phyloP scores from a whole-genome alignment of 2,888 invertebrate genomes.

The Arge pagana region DNA sequence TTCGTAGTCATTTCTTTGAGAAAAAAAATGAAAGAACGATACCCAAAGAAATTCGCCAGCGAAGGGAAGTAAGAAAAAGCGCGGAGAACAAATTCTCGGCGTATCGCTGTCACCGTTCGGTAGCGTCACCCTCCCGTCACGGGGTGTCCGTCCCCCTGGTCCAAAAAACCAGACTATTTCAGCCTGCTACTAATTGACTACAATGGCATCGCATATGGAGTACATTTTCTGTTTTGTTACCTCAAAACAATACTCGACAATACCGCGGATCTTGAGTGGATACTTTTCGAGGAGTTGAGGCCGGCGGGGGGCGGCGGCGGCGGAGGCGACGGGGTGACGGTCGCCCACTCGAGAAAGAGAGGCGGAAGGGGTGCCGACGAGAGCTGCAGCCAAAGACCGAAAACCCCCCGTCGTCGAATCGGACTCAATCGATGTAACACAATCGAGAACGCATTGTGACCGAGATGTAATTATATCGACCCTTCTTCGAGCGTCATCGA shows the following conservation, averaged over 20 bases:
- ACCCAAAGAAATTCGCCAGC: no score
- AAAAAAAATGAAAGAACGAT: no score
- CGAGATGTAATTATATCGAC: constrained; percentile 46
- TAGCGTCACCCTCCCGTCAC: no score
- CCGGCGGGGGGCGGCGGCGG: constrained; percentile 26
- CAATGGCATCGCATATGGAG: constrained; percentile 49
- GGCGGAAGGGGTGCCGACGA: constrained; percentile 14
- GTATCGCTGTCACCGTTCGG: no score
- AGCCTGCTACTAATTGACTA: constrained; percentile 51
- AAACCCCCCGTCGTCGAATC: no score
- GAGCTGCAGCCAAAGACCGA: no score
- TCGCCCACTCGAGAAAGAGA: constrained; percentile 35
- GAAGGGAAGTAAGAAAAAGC: no score
- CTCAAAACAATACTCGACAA: constrained; percentile 56
- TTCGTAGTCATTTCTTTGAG: no score
- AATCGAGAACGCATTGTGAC: constrained; percentile 50
- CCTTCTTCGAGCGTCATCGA: constrained; percentile 43
- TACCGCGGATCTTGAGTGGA: constrained; percentile 40
- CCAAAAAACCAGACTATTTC: constrained; percentile 5
- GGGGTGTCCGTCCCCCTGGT: no score
- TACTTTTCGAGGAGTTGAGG: constrained; percentile 31
- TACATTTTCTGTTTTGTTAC: constrained; percentile 57
- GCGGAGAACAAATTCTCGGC: no score
- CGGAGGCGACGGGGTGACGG: constrained; percentile 27
- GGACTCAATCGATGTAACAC: constrained; percentile 53